Evolutionary conservation across 2,113 vertebrate species (phyloP).

Genomic region (Campylomormyrus tamandua): DNA sequence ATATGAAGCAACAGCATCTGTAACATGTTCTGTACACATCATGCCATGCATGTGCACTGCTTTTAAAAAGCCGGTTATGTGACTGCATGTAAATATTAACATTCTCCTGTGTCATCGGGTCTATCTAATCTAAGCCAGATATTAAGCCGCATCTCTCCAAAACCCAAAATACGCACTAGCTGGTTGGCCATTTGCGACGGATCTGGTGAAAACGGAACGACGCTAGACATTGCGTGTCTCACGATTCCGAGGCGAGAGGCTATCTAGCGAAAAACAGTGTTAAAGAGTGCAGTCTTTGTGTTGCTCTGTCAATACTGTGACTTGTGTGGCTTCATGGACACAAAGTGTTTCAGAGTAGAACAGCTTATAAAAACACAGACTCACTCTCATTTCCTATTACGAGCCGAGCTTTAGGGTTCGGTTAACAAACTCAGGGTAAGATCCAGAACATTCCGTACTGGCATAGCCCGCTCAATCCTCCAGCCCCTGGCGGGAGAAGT

Average conservation of each 20-base stretch:
- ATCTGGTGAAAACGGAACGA: neutral
- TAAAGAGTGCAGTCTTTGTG: neutral
- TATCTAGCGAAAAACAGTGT: neutral
- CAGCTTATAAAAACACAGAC: neutral
- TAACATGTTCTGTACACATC: neutral
- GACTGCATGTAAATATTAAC: neutral
- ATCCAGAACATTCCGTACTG: neutral
- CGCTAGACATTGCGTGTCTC: neutral
- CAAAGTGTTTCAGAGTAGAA: neutral
- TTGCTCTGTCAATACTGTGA: neutral
- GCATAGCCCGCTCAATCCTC: slow-evolving; percentile 40
- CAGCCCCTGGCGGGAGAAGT: slow-evolving; percentile 70
- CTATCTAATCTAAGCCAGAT: neutral
- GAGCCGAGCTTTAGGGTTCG: neutral
- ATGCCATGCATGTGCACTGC: neutral
- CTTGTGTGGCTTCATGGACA: neutral
- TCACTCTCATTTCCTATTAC: neutral
- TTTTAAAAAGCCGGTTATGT: neutral
- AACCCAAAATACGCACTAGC: neutral
- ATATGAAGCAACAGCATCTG: neutral
- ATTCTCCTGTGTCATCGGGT: neutral
- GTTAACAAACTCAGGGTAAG: neutral
- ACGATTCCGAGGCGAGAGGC: neutral
- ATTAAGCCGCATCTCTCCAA: neutral
- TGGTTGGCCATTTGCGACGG: neutral